phyloP scores from a whole-genome alignment of 2,888 invertebrate genomes.

The Papilio protenor region DNA sequence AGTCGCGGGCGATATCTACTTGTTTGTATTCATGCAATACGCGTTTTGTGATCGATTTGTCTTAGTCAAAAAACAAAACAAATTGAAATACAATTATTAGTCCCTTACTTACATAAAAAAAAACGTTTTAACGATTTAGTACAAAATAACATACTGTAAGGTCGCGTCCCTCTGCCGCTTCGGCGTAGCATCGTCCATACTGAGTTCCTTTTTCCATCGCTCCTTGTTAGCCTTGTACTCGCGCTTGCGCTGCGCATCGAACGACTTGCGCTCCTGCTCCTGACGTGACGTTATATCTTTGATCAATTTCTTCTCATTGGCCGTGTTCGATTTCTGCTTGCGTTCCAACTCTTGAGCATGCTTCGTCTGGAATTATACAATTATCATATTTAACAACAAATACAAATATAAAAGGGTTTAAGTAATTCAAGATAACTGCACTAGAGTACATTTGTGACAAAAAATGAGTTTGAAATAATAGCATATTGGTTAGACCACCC shows the following conservation, averaged over 20 bases:
- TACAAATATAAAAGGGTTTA: neutral
- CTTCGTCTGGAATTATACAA: constrained; percentile 78
- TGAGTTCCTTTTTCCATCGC: constrained; percentile 96
- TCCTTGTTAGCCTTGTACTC: constrained; percentile 99
- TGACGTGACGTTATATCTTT: constrained; percentile 96
- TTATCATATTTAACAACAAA: neutral
- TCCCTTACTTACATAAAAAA: no score
- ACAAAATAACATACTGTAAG: constrained; percentile 86
- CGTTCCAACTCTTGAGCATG: constrained; percentile 91
- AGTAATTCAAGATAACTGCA: no score
- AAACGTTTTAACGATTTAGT: neutral
- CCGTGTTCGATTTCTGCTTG: constrained; percentile 93
- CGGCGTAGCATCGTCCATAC: constrained; percentile 95
- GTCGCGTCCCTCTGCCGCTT: constrained; percentile 96
- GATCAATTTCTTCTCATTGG: constrained; percentile 95
- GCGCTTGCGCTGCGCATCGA: constrained; percentile 96
- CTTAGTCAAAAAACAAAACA: no score
- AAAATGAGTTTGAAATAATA: neutral
- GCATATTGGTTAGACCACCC: neutral
- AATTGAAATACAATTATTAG: no score
- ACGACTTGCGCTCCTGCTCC: constrained; percentile 95
- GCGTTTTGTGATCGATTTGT: no score
- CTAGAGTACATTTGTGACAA: no score
- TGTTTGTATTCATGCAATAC: no score
- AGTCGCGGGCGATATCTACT: no score